Base-by-base conservation (phyloP, 2,888 invertebrate species). In the Stramonita haemastoma region DNA sequence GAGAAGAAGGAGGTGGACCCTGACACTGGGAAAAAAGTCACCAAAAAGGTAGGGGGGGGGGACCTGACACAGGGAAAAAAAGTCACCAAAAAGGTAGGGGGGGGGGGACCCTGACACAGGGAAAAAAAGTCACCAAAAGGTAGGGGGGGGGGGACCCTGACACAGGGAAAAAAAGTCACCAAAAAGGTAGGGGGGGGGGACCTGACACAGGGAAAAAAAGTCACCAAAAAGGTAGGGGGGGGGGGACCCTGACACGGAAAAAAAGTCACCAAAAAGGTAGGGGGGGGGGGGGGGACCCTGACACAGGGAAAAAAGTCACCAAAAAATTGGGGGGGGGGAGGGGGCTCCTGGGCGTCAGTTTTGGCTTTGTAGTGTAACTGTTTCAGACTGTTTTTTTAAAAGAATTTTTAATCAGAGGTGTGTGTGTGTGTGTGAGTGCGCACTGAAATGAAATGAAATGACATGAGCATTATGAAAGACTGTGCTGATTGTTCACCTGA, bases 161-260 rank as follows among this genome's bases (percentile, higher is more conserved):
- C 91, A 97, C 97, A 91, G 98, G 98, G 26, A 98, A 98, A 96
- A 97, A 97, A 95, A n/a, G 97, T 97, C 89, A 97, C 95, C 95
- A 96, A 97, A 88, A 97, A 97, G 96, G 97, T 97, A 89, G 79
- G 90, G 29, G n/a, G n/a, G n/a, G n/a, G n/a, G 34, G 60, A 19
- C 22, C 60, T 46, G 46, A 46, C n/a, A n/a, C n/a, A n/a, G n/a
- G n/a, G n/a, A n/a, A n/a, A n/a, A n/a, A n/a, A n/a, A n/a, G n/a
- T n/a, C n/a, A n/a, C n/a, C n/a, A n/a, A n/a, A n/a, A n/a, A n/a
- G n/a, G n/a, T n/a, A 95, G 90, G 93, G 93, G 36, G 95, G 94
- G 84, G 97, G 96, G 87, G 98, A 98, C 95, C 97, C 97, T 6
- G 97, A 97, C 91, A 97, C 97, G 98, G 98, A 26, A 98, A 98